Evolutionary conservation across 2,113 vertebrate genomes (phyloP), one percentile per base, ranked within the genome.

Genomic region (Strix aluco): DNA sequence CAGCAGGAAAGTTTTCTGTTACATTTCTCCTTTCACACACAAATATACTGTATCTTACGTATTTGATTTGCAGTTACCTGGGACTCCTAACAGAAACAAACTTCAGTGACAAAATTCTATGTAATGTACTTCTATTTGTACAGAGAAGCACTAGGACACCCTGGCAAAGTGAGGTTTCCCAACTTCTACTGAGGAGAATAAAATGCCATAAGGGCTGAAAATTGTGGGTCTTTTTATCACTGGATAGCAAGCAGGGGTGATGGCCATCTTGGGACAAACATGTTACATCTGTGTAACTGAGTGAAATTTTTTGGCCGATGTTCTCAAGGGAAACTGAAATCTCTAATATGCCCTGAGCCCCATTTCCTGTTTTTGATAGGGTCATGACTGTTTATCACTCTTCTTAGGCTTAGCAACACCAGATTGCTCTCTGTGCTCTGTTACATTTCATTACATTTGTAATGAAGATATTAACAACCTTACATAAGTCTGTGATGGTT

Each of bases 1-100:
- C 97, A 95, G 94, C 94, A 96, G 92, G 88, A 91, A 97, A 97
- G 75, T 95, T 97, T 98, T 96, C 78, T 97, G 61, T 96, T 81
- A 88, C 94, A 62, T 97, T 97, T 81, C 52, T 81, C 17, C 63
- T 47, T 77, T 81, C 44, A 27, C n/a, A 42, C 22, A 82, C 34
- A 75, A 78, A 40, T 46, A 61, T 14, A n/a, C 13, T 40, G 4
- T 40, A 66, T 49, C 51, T 67, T 71, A 17, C 15, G 16, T 19
- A 57, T 57, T 72, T 61, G 57, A 70, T 81, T 81, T 61, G 65
- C 34, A 44, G 66, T 81, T 91, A 89, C 57, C 36, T 85, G 80
- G 32, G 74, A 19, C 36, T 80, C 47, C 40, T 15, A 59, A 85
- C 29, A 62, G 74, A 81, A 87, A 90, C 27, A 71, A 77, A 29